A percentile compares a stretch with the other conserved stretches of the same genome.
Evolutionary conservation across 2,113 vertebrate species (phyloP).

Genomic region (Chlamydotis undulata): DNA sequence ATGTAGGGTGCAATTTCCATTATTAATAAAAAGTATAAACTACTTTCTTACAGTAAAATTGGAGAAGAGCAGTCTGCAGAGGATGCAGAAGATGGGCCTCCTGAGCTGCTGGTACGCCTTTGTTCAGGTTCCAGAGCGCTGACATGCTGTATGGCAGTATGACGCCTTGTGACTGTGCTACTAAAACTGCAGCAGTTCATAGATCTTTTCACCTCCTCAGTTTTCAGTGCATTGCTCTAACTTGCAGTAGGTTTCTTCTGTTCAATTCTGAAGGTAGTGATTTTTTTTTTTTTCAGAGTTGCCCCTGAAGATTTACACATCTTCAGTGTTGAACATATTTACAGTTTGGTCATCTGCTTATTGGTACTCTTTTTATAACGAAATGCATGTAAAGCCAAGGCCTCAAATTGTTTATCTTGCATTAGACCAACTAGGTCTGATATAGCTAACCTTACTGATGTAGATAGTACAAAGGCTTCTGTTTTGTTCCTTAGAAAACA

Average conservation of each 20-base stretch:
- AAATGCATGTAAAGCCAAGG: neutral
- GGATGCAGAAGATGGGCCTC: slow-evolving; percentile 91
- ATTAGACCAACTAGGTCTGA: neutral
- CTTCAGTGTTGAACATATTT: neutral
- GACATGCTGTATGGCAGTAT: neutral
- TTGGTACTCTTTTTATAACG: no score
- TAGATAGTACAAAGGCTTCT: neutral
- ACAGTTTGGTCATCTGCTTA: neutral
- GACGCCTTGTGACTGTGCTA: neutral
- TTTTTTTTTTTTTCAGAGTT: neutral
- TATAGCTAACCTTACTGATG: neutral
- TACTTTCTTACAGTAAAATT: slow-evolving; percentile 85
- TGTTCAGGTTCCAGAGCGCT: neutral
- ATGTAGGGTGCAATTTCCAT: neutral
- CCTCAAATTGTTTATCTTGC: neutral
- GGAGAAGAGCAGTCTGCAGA: slow-evolving; percentile 95
- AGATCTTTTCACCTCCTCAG: neutral
- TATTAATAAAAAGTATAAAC: neutral
- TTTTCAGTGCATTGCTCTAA: neutral
- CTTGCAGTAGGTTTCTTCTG: neutral
- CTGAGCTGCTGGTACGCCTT: slow-evolving; percentile 87
- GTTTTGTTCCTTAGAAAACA: neutral
- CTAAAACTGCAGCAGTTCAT: neutral
- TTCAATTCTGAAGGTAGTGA: neutral
- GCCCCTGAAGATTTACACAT: neutral